A percentile compares a stretch with the other conserved stretches of the same genome.
Evolutionary conservation across 2,797 vertebrate species (phyloP).

Genomic region (Labroides dimidiatus): DNA sequence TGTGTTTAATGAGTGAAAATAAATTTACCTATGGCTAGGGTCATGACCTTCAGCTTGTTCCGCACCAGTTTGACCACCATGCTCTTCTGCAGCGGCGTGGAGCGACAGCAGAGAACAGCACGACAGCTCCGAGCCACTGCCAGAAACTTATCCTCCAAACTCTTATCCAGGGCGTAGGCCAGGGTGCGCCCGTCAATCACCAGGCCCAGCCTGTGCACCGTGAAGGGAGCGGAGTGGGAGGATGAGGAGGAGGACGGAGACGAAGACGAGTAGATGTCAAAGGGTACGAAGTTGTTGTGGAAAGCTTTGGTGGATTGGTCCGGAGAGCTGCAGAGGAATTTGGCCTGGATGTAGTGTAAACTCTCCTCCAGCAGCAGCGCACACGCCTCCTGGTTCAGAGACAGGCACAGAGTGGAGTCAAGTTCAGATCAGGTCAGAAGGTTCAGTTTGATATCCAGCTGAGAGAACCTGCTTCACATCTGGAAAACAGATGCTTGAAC

Average conservation of each 20-base stretch:
- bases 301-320: conserved; percentile 73
- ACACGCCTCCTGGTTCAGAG: conserved; percentile 90
- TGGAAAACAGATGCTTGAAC: conserved; percentile 51
- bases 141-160: conserved; percentile 94
- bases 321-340: conserved; percentile 80
- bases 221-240: conserved; percentile 64
- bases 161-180: conserved; percentile 92
- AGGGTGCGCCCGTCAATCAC: conserved; percentile 95
- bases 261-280: conserved; percentile 76
- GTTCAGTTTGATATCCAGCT: conserved; percentile 22
- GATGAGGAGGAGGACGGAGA: conserved; percentile 61
- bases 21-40: conserved; percentile 92
- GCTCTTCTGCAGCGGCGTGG: conserved; percentile 97
- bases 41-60: conserved; percentile 98
- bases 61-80: conserved; percentile 97
- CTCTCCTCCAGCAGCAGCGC: conserved; percentile 92
- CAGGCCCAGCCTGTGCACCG: conserved; percentile 87
- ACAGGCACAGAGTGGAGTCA: conserved; percentile 33
- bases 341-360: conserved; percentile 89
- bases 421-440: conserved; percentile 23
- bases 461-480: conserved; percentile 49
- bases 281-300: conserved; percentile 74
- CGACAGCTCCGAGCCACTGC: conserved; percentile 90
- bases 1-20: neutral
- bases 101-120: conserved; percentile 95